Evolutionary conservation across 2,888 invertebrate species (phyloP).

Genomic region (Luperina testacea): DNA sequence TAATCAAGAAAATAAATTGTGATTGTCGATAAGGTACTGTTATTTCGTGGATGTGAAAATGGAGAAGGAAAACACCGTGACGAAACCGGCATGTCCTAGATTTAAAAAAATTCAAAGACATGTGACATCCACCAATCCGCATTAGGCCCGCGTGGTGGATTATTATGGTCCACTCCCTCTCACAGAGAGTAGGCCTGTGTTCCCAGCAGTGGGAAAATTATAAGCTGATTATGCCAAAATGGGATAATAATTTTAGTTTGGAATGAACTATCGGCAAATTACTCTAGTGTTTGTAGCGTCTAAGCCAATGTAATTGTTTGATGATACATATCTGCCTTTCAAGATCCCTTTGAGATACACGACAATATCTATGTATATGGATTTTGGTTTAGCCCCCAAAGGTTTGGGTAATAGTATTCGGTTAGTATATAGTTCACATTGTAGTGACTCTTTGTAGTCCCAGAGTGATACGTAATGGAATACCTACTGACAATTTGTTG

Average conservation of each 20-base stretch:
- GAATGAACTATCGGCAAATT: not conserved
- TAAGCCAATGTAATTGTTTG: constrained; percentile 7
- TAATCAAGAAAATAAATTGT: constrained; percentile 57
- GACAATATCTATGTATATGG: not conserved
- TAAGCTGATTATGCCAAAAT: not conserved
- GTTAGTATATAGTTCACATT: not conserved
- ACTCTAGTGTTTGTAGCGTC: not conserved
- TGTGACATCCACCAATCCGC: no score
- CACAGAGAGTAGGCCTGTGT: no score
- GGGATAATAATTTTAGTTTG: not conserved
- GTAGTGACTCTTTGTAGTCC: not conserved
- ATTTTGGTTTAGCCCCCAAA: constrained; percentile 12
- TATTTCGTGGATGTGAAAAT: constrained; percentile 3
- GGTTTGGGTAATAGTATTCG: not conserved
- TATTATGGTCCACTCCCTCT: no score
- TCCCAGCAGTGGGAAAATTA: no score
- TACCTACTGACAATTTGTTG: not conserved
- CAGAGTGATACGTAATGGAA: not conserved
- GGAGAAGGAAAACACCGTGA: no score
- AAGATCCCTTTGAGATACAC: constrained; percentile 11
- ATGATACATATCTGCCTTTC: constrained; percentile 1
- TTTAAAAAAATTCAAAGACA: no score
- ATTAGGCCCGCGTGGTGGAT: no score
- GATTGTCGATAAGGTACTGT: constrained; percentile 24
- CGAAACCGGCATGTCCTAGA: no score